These are phyloP conservation scores for Catocala nupta DNA, from an alignment of 2,888 invertebrate genomes.

Conservation along the genomic window DNA sequence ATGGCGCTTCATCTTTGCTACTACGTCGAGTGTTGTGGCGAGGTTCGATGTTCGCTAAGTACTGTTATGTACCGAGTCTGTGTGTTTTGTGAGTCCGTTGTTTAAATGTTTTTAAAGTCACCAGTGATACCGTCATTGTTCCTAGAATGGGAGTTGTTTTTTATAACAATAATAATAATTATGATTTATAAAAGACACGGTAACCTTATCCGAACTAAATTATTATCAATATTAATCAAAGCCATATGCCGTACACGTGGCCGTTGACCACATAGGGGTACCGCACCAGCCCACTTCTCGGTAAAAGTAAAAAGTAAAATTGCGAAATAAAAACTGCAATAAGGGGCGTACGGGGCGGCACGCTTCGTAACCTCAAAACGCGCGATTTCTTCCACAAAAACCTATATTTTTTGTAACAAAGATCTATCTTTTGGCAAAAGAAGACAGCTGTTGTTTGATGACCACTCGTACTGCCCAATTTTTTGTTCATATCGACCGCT, in stretches of 20 bases:
- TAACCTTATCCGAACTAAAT: neutral
- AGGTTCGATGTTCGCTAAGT: too few species aligned
- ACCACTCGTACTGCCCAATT: constrained; percentile 77
- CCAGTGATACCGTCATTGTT: too few species aligned
- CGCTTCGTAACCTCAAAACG: constrained; percentile 75
- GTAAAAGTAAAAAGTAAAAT: constrained; percentile 71
- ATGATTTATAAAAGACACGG: too few species aligned
- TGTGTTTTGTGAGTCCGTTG: too few species aligned
- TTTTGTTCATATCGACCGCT: constrained; percentile 60
- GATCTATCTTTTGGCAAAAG: constrained; percentile 55
- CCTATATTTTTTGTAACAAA: constrained; percentile 51
- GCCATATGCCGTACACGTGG: constrained; percentile 58
- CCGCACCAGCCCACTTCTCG: constrained; percentile 48
- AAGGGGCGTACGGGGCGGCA: constrained; percentile 80
- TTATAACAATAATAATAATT: too few species aligned
- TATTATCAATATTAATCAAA: constrained; percentile 35
- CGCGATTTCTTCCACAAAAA: constrained; percentile 52
- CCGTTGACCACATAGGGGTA: constrained; percentile 61
- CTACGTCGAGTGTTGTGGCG: too few species aligned
- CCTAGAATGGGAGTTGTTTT: too few species aligned
- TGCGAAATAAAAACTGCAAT: constrained; percentile 63
- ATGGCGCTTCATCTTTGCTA: too few species aligned
- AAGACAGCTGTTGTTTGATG: constrained; percentile 82
- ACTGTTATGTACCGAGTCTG: too few species aligned
- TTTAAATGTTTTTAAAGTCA: too few species aligned